These are phyloP conservation scores for Trissolcus japonicus DNA, from an alignment of 2,888 invertebrate genomes.

Conservation along the genomic window DNA sequence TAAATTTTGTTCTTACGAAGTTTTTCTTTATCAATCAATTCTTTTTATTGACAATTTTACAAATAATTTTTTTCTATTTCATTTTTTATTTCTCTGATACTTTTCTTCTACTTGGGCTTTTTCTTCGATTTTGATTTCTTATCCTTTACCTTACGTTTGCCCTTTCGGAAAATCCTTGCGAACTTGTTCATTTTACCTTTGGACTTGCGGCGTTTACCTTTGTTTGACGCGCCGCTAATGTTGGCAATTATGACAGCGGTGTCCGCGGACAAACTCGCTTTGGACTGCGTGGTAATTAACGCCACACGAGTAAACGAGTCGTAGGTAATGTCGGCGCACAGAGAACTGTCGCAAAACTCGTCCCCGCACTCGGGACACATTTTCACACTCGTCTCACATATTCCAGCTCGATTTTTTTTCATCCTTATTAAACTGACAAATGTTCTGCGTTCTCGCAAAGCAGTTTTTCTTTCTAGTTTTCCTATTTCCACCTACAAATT, in stretches of 20 bases:
- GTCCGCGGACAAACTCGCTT: conserved; percentile 29
- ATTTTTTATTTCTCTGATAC: no score
- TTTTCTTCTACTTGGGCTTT: neutral
- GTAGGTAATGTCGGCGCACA: conserved; percentile 79
- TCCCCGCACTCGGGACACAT: conserved; percentile 89
- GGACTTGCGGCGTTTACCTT: conserved; percentile 28
- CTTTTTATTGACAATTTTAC: no score
- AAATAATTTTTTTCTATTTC: no score
- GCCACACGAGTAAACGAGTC: conserved; percentile 78
- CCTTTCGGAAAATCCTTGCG: conserved; percentile 18
- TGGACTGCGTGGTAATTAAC: conserved; percentile 26
- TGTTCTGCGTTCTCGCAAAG: conserved; percentile 83
- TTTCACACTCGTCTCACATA: conserved; percentile 85
- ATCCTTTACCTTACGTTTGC: conserved; percentile 23
- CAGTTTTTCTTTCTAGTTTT: conserved; percentile 85
- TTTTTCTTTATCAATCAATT: no score
- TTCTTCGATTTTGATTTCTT: conserved; percentile 26
- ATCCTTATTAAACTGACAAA: conserved; percentile 83
- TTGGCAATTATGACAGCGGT: conserved; percentile 42
- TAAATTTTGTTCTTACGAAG: no score
- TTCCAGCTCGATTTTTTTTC: conserved; percentile 89
- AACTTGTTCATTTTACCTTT: conserved; percentile 17
- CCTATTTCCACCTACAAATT: conserved; percentile 82
- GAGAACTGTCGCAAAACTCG: conserved; percentile 85
- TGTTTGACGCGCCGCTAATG: conserved; percentile 28